These are phyloP conservation scores for Willisornis vidua DNA, from an alignment of 2,113 vertebrate species.

Conservation along the genomic window DNA sequence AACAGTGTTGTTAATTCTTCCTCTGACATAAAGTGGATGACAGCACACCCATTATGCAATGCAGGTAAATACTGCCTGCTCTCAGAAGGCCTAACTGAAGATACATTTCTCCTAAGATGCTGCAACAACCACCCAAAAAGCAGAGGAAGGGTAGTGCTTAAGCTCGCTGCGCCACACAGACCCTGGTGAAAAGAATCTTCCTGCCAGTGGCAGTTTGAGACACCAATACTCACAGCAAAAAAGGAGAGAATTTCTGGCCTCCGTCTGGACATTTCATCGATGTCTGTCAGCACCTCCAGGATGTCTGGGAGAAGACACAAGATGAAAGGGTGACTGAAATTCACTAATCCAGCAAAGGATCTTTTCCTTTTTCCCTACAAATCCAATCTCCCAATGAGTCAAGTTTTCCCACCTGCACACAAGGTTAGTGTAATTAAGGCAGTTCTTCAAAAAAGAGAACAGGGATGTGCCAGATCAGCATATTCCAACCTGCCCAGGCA, in stretches of 20 bases:
- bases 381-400: neutral
- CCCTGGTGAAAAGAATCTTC: neutral
- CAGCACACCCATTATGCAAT: neutral
- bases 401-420: neutral
- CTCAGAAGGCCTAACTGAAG: neutral
- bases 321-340: neutral
- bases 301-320: slow-evolving; percentile 78
- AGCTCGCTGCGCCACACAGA: neutral
- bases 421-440: neutral
- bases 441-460: neutral
- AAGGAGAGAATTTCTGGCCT: slow-evolving; percentile 94
- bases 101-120: neutral
- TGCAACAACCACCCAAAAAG: neutral
- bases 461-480: neutral
- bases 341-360: neutral
- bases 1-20: neutral
- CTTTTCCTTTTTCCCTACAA: neutral
- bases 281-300: slow-evolving; percentile 91
- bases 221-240: slow-evolving; percentile 85
- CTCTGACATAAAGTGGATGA: neutral
- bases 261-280: slow-evolving; percentile 96
- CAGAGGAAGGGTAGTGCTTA: neutral
- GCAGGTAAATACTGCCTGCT: neutral
- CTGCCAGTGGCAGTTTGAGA: neutral
- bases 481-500: neutral